These are phyloP conservation scores for Porites australiensis DNA, from an alignment of 64 coral and sea anemone genomes.

Conservation along the genomic window DNA sequence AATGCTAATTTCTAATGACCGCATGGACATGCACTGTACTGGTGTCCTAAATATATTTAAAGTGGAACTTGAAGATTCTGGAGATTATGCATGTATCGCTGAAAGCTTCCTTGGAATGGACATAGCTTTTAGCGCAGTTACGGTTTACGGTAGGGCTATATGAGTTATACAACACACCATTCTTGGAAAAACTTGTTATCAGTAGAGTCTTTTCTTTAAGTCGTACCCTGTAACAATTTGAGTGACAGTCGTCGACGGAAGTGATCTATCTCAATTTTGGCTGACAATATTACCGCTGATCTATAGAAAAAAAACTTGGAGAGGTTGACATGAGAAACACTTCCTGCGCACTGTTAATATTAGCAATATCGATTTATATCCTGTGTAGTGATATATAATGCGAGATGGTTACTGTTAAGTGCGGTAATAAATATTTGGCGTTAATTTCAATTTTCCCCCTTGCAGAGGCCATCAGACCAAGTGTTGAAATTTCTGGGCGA, in stretches of 20 bases:
- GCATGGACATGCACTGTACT: constrained; percentile 78
- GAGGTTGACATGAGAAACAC: too few relatives aligned
- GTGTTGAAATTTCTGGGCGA: constrained; percentile 59
- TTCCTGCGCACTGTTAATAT: too few relatives aligned
- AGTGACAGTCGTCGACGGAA: too few relatives aligned
- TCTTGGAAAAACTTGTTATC: background rate
- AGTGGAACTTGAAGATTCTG: constrained; percentile 51
- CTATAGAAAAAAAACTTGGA: too few relatives aligned
- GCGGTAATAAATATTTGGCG: background rate
- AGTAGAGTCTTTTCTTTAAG: background rate
- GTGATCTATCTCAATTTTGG: too few relatives aligned
- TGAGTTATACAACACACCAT: background rate
- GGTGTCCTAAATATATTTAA: constrained; percentile 73
- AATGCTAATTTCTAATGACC: constrained; percentile 48
- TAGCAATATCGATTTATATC: too few relatives aligned
- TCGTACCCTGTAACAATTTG: too few relatives aligned
- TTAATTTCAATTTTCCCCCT: background rate
- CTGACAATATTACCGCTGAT: too few relatives aligned
- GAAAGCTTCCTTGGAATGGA: constrained; percentile 89
- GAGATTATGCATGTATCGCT: constrained; percentile 81
- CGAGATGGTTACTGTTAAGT: too few relatives aligned
- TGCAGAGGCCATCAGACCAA: constrained; percentile 70
- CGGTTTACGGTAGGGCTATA: constrained; percentile 72
- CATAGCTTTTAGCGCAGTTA: constrained; percentile 80
- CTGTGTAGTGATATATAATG: too few relatives aligned